A percentile compares a stretch with the other conserved stretches of the same genome.
phyloP scores from a whole-genome alignment of 1,140 invertebrate genomes.

The Pinna nobilis region DNA sequence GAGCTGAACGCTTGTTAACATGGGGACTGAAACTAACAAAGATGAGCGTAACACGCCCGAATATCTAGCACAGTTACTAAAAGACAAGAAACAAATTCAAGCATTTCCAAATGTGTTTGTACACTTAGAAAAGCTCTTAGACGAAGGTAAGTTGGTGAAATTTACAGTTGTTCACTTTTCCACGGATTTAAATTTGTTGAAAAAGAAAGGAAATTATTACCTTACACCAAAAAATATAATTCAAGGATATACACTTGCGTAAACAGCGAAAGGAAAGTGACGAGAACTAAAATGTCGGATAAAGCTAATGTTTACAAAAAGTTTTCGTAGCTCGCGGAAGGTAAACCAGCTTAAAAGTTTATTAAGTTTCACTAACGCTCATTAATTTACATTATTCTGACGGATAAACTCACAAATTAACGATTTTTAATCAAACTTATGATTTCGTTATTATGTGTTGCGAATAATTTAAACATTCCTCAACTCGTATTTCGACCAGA shows the following conservation, averaged over 20 bases:
- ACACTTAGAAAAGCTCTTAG: conserved; percentile 98
- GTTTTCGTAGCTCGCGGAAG: conserved; percentile 10
- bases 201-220: conserved; percentile 4
- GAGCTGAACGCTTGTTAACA: conserved; percentile 66
- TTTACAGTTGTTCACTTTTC: conserved; percentile 21
- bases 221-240: neutral
- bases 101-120: conserved; percentile 99
- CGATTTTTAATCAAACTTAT: neutral
- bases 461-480: neutral
- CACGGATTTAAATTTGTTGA: neutral
- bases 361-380: neutral
- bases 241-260: neutral
- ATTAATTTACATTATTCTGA: neutral
- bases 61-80: conserved; percentile 99
- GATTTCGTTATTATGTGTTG: neutral
- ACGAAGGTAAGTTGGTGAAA: conserved; percentile 91
- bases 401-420: neutral
- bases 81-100: conserved; percentile 99
- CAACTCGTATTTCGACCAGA: conserved; percentile 11
- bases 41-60: conserved; percentile 81
- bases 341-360: neutral
- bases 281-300: conserved; percentile 4
- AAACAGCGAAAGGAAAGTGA: neutral
- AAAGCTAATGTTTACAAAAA: conserved; percentile 28
- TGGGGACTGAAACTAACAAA: conserved; percentile 74